Percentiles rank a stretch among this genome's conserved stretches.
phyloP scores from a whole-genome alignment of 2,113 vertebrate genomes.

The Progne subis region DNA sequence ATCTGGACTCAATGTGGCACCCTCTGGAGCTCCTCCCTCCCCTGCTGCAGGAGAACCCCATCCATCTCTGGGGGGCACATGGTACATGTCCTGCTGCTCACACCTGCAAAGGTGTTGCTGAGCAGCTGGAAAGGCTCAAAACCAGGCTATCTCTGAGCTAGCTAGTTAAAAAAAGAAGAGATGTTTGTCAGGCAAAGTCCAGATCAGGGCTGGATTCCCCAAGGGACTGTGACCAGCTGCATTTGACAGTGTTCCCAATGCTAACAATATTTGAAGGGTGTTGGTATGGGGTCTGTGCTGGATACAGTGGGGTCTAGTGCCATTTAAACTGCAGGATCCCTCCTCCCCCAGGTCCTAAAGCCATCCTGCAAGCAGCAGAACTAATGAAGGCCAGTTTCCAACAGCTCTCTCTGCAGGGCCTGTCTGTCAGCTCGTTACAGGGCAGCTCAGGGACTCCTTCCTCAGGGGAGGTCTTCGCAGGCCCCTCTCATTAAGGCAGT shows the following conservation, averaged over 20 bases:
- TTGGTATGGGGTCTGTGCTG: not conserved
- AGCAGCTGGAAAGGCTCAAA: not conserved
- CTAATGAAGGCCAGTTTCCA: conserved; percentile 33
- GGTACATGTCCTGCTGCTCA: not conserved
- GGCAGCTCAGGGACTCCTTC: not conserved
- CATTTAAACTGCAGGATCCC: not conserved
- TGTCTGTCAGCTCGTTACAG: not conserved
- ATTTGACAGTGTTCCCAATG: not conserved
- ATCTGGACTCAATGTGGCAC: not conserved
- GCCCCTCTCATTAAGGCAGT: conserved; percentile 51
- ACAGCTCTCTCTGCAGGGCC: not conserved
- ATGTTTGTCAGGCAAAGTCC: not conserved
- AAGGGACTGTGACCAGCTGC: not conserved
- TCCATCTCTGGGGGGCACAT: not conserved
- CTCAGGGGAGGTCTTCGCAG: not conserved
- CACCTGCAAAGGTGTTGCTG: not conserved
- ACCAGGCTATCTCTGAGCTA: not conserved
- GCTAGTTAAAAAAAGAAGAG: not conserved
- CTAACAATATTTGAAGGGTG: not conserved
- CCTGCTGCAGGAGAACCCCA: not conserved
- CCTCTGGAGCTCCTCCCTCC: not conserved
- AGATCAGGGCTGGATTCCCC: not conserved
- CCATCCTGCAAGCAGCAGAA: not conserved
- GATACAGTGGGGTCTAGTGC: not conserved
- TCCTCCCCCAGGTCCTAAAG: not conserved